Evolutionary conservation across 1,140 invertebrate species (phyloP).

Genomic region (Ptiloglossa arizonensis): DNA sequence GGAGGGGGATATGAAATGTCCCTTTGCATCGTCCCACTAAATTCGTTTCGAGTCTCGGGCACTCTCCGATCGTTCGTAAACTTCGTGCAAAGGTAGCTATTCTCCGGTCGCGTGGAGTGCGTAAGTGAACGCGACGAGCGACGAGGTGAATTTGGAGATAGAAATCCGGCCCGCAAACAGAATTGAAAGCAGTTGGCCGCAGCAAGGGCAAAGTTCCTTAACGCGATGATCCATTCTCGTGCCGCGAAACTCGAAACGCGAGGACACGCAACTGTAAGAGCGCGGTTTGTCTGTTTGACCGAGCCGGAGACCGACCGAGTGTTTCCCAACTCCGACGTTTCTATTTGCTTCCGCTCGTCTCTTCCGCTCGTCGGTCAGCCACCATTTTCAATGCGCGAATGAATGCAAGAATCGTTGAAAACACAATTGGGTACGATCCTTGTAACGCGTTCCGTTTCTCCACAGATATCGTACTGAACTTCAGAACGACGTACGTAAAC

Average conservation of each 20-base stretch:
- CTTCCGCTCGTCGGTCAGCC: not conserved
- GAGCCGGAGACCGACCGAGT: not conserved
- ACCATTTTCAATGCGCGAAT: not conserved
- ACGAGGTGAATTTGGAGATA: slow-evolving; percentile 42
- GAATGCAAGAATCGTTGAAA: not conserved
- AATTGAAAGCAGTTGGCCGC: slow-evolving; percentile 52
- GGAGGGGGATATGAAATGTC: too few relatives aligned
- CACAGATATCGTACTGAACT: slow-evolving; percentile 98
- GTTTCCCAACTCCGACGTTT: not conserved
- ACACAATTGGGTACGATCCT: not conserved
- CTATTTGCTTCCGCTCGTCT: not conserved
- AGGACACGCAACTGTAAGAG: not conserved
- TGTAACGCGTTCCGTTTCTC: slow-evolving; percentile 73
- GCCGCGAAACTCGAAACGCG: slow-evolving; percentile 34
- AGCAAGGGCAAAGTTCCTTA: slow-evolving; percentile 42
- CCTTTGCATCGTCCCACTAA: not conserved
- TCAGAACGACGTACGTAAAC: slow-evolving; percentile 99
- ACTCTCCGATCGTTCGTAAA: not conserved
- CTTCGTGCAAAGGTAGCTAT: slow-evolving; percentile 1
- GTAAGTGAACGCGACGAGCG: slow-evolving; percentile 10
- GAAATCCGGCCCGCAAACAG: slow-evolving; percentile 51
- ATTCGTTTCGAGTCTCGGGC: not conserved
- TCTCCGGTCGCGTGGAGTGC: not conserved
- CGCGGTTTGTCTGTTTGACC: slow-evolving; percentile 16
- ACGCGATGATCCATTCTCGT: slow-evolving; percentile 22